phyloP scores from a whole-genome alignment of 2,888 invertebrate genomes.

The Gryllus longicercus region DNA sequence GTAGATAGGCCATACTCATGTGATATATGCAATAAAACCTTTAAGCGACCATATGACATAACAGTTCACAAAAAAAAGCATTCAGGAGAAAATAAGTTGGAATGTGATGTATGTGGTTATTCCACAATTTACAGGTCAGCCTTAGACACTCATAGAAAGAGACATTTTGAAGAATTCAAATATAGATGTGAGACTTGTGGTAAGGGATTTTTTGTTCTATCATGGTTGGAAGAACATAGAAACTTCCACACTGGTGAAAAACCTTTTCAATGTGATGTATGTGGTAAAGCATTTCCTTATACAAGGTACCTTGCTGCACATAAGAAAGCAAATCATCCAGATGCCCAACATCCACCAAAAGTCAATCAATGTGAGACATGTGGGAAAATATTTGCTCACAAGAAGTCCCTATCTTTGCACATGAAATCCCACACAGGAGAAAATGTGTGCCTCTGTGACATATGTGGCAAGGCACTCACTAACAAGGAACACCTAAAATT shows the following conservation, averaged over 20 bases:
- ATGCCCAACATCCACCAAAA: constrained; percentile 42
- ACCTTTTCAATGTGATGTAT: constrained; percentile 54
- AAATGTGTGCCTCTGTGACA: constrained; percentile 34
- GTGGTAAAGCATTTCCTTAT: constrained; percentile 45
- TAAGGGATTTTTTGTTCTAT: constrained; percentile 55
- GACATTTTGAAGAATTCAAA: constrained; percentile 57
- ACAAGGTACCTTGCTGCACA: constrained; percentile 47
- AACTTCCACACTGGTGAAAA: constrained; percentile 56
- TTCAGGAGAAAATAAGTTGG: constrained; percentile 52
- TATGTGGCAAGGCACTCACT: constrained; percentile 46
- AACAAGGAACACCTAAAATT: constrained; percentile 54
- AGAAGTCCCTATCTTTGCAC: constrained; percentile 34
- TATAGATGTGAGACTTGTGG: constrained; percentile 56
- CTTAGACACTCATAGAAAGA: constrained; percentile 55
- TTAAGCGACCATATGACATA: constrained; percentile 44
- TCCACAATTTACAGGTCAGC: constrained; percentile 46
- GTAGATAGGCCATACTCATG: constrained; percentile 42
- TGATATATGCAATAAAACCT: constrained; percentile 43
- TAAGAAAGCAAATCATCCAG: constrained; percentile 45
- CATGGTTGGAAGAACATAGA: constrained; percentile 55
- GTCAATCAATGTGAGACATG: constrained; percentile 48
- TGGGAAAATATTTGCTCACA: constrained; percentile 39
- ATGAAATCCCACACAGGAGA: constrained; percentile 40
- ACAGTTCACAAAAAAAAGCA: constrained; percentile 45
- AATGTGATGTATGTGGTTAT: constrained; percentile 53